phyloP scores from a whole-genome alignment of 1,140 invertebrate species.

The silkworm (Bombyx mori) region DNA sequence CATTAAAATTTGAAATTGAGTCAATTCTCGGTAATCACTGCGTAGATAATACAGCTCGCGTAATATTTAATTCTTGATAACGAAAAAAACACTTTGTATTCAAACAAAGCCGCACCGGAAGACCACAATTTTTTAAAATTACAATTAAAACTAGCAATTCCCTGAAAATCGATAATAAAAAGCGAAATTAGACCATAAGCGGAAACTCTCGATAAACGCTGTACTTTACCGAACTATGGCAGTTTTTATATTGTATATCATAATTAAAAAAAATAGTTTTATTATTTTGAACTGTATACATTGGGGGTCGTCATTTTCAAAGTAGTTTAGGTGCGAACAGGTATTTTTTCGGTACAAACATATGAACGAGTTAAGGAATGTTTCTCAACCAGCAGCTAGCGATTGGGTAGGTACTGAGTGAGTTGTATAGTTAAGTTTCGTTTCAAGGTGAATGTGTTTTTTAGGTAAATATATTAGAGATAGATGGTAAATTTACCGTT shows the following conservation, averaged over 20 bases:
- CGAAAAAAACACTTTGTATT: neutral
- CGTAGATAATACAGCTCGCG: neutral
- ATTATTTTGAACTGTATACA: constrained; percentile 48
- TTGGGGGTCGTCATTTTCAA: constrained; percentile 36
- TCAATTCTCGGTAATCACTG: too few species aligned
- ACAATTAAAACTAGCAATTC: constrained; percentile 34
- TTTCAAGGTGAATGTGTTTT: too few species aligned
- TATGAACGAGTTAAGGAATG: too few species aligned
- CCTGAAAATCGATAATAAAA: constrained; percentile 45
- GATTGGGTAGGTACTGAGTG: too few species aligned
- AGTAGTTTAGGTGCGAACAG: constrained; percentile 15
- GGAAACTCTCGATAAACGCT: constrained; percentile 53
- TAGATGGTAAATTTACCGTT: too few species aligned
- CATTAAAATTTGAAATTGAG: too few species aligned
- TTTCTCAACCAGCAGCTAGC: too few species aligned
- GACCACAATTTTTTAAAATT: constrained; percentile 19
- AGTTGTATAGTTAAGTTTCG: too few species aligned
- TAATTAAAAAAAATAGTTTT: constrained; percentile 31
- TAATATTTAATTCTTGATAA: constrained; percentile 3
- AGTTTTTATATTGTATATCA: constrained; percentile 41
- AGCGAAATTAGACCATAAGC: constrained; percentile 33
- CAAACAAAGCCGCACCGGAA: constrained; percentile 28
- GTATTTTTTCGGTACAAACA: too few species aligned
- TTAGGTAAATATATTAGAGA: too few species aligned
- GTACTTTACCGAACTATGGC: constrained; percentile 26